Conservation (phyloP, 2,113 vertebrate species). For the Rostratula benghalensis region DNA sequence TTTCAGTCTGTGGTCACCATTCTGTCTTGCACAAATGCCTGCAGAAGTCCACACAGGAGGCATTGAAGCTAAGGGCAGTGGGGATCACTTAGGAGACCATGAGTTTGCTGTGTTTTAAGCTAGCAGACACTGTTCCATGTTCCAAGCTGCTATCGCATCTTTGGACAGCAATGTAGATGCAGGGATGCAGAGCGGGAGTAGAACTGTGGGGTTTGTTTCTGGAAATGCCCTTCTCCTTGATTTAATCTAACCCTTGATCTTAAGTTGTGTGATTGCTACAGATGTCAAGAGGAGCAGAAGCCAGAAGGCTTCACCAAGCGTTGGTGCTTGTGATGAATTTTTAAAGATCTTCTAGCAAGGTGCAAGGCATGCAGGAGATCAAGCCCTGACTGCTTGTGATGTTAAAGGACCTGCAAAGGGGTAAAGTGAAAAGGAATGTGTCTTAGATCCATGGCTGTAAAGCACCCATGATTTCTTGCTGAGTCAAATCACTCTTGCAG, state of each 20-base stretch:
- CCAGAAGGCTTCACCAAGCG: not conserved
- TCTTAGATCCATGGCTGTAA: not conserved
- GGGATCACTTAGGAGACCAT: not conserved
- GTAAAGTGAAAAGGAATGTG: not conserved
- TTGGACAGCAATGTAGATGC: not conserved
- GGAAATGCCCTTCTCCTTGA: not conserved
- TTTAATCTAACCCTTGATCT: not conserved
- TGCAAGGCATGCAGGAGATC: not conserved
- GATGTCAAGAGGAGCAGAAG: not conserved
- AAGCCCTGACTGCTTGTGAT: not conserved
- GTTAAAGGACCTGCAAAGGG: not conserved
- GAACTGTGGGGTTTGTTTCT: not conserved
- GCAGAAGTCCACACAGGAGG: not conserved
- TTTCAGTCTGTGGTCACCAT: not conserved
- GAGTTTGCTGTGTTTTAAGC: not conserved
- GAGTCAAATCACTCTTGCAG: not conserved
- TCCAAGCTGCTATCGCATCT: not conserved
- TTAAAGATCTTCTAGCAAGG: not conserved
- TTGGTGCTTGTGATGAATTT: not conserved
- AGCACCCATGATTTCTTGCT: not conserved
- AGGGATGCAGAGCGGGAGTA: not conserved
- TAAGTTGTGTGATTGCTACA: not conserved
- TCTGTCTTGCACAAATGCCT: not conserved
- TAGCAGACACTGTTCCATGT: not conserved
- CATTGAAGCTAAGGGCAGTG: not conserved